Evolutionary conservation across 2,113 vertebrate species (phyloP).

Genomic region (Sylvietta virens): DNA sequence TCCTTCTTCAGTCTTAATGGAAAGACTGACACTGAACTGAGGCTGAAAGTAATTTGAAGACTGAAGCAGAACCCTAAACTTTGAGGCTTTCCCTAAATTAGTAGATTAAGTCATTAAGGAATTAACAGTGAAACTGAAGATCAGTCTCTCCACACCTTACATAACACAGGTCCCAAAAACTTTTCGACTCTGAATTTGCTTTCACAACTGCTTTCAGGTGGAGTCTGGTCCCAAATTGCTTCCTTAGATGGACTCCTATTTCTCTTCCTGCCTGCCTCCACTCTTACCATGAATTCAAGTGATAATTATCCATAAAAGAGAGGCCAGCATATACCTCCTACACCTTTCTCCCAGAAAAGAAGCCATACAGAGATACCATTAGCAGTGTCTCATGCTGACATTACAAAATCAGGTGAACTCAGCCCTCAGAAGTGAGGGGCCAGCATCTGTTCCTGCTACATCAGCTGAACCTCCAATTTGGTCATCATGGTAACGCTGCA

Average conservation of each 20-base stretch:
- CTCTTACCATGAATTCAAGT: neutral
- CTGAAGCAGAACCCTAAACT: neutral
- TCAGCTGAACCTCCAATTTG: neutral
- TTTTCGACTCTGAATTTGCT: neutral
- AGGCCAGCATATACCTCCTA: neutral
- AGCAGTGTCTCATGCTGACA: neutral
- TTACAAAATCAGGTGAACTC: neutral
- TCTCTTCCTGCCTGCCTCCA: neutral
- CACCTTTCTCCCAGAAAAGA: neutral
- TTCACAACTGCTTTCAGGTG: neutral
- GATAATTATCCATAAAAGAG: neutral
- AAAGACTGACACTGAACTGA: neutral
- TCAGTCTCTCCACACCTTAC: neutral
- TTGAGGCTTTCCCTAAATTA: neutral
- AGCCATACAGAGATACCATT: neutral
- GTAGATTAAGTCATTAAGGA: neutral
- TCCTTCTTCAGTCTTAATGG: neutral
- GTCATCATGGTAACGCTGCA: neutral
- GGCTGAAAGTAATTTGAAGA: neutral
- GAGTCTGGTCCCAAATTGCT: neutral
- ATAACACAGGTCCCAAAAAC: neutral
- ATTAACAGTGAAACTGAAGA: neutral
- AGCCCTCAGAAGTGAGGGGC: neutral
- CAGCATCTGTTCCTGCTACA: neutral
- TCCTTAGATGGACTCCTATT: neutral